Percentiles rank a stretch among this genome's conserved stretches.
These are phyloP conservation scores for Brachynemurus nebulosus DNA, from an alignment of 2,888 invertebrate genomes.

Conservation along the genomic window DNA sequence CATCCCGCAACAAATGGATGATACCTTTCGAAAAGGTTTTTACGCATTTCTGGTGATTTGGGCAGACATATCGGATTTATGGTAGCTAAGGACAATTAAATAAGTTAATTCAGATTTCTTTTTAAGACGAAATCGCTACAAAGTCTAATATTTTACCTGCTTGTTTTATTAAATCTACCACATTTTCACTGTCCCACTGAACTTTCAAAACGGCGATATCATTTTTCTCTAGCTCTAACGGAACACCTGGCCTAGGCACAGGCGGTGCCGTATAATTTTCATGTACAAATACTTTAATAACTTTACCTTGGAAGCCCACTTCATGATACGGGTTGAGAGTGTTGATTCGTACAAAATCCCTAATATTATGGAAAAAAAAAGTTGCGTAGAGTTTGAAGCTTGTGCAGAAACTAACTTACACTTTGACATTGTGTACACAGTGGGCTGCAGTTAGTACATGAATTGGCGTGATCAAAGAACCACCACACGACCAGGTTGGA, in stretches of 20 bases:
- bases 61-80: neutral
- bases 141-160: too few relatives aligned
- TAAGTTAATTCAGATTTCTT: too few relatives aligned
- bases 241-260: too few relatives aligned
- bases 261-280: neutral
- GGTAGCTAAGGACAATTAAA: too few relatives aligned
- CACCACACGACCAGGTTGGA: neutral
- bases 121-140: too few relatives aligned
- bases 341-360: neutral
- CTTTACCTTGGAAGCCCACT: neutral
- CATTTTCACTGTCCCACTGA: neutral
- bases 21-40: neutral
- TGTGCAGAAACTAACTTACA: too few relatives aligned
- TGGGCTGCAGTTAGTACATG: neutral
- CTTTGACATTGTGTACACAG: neutral
- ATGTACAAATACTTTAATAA: neutral
- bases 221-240: too few relatives aligned
- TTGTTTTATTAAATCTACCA: neutral
- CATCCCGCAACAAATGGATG: neutral
- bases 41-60: neutral
- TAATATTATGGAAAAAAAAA: too few relatives aligned
- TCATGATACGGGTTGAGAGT: neutral
- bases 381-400: too few relatives aligned
- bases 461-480: neutral
- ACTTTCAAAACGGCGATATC: neutral